These are phyloP conservation scores for Pseudomugil tenellus DNA, from an alignment of 2,797 vertebrate species.

Conservation along the genomic window DNA sequence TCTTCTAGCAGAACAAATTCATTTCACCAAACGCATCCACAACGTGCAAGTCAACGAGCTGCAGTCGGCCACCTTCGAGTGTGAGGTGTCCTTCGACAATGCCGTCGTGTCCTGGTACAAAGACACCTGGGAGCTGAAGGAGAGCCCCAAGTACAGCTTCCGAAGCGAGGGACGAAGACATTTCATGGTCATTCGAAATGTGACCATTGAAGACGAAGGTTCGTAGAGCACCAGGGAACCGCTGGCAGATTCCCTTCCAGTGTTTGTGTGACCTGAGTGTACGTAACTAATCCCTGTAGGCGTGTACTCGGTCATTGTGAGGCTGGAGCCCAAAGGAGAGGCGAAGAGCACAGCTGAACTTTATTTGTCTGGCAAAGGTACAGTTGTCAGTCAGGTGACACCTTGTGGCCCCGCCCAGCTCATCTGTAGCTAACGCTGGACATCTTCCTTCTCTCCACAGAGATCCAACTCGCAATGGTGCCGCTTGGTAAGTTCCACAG, in stretches of 20 bases:
- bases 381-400: constrained; percentile 58
- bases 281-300: constrained; percentile 85
- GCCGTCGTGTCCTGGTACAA: constrained; percentile 99
- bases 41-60: constrained; percentile 97
- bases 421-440: constrained; percentile 50
- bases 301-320: constrained; percentile 98
- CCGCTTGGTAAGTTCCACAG: constrained; percentile 54
- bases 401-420: constrained; percentile 49
- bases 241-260: constrained; percentile 39
- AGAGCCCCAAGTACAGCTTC: constrained; percentile 97
- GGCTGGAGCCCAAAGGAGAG: constrained; percentile 95
- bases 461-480: constrained; percentile 93
- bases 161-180: constrained; percentile 94
- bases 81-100: constrained; percentile 98
- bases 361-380: constrained; percentile 95
- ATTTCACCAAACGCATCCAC: constrained; percentile 99
- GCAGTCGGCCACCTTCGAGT: constrained; percentile 96
- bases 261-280: constrained; percentile 61
- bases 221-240: constrained; percentile 65
- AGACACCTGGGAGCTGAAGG: constrained; percentile 92
- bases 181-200: constrained; percentile 98
- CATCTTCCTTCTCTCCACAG: constrained; percentile 83
- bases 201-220: constrained; percentile 98
- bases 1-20: constrained; percentile 96
- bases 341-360: constrained; percentile 98